Percentiles rank a stretch among this genome's conserved stretches.
These are phyloP conservation scores for Dryobota labecula DNA, from an alignment of 2,888 invertebrate species.

Conservation along the genomic window DNA sequence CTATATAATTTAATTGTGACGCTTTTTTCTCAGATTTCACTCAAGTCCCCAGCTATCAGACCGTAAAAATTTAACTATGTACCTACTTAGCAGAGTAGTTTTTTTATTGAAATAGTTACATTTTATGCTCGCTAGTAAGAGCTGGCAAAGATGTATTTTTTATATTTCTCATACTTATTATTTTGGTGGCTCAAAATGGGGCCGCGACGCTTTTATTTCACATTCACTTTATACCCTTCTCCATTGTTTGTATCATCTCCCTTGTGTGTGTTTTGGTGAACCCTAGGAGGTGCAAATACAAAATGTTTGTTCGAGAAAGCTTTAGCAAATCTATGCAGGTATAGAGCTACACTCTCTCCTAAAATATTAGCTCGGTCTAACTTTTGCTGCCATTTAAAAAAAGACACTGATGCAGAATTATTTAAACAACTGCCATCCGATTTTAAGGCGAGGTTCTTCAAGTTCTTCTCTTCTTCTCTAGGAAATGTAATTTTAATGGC, in stretches of 20 bases:
- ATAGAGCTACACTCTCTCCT: neutral
- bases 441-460: too few relatives aligned
- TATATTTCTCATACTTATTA: conserved; percentile 58
- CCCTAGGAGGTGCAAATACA: neutral
- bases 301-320: neutral
- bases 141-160: conserved; percentile 57
- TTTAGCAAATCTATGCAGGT: neutral
- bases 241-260: conserved; percentile 37
- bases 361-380: neutral
- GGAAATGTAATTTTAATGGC: too few relatives aligned
- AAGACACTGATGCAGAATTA: neutral
- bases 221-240: conserved; percentile 44
- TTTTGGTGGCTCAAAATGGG: conserved; percentile 53
- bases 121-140: conserved; percentile 57
- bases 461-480: too few relatives aligned
- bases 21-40: conserved; percentile 36
- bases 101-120: conserved; percentile 62
- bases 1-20: conserved; percentile 30
- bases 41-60: conserved; percentile 36
- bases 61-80: conserved; percentile 59
- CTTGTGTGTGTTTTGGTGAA: conserved; percentile 30
- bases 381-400: too few relatives aligned
- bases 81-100: conserved; percentile 61
- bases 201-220: conserved; percentile 47
- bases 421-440: neutral